phyloP scores from a whole-genome alignment of 2,113 vertebrate genomes.

The Mugil cephalus region DNA sequence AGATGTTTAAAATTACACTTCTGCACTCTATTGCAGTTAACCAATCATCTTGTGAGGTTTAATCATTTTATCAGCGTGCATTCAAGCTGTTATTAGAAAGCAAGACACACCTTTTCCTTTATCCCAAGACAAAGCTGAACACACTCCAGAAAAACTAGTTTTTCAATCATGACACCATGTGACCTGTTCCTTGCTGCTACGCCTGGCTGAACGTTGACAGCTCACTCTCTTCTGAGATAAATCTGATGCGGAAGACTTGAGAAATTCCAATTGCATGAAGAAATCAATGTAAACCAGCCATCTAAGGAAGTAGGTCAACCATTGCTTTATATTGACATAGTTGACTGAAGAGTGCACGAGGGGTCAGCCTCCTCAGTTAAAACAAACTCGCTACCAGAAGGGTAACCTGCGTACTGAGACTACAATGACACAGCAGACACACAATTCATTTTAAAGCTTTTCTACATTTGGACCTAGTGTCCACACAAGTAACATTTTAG shows the following conservation, averaged over 20 bases:
- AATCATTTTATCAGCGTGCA: neutral
- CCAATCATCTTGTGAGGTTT: neutral
- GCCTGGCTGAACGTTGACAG: conserved; percentile 10
- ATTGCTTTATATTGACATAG: conserved; percentile 19
- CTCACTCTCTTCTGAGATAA: neutral
- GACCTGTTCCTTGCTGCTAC: conserved; percentile 35
- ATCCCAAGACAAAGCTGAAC: neutral
- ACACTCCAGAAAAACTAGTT: conserved; percentile 61
- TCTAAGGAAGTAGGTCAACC: conserved; percentile 7
- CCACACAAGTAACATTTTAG: too few species aligned
- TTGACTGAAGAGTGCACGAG: conserved; percentile 1
- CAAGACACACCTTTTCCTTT: conserved; percentile 30
- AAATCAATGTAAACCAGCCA: neutral
- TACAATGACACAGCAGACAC: too few species aligned
- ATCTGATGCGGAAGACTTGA: too few species aligned
- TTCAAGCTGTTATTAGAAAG: conserved; percentile 18
- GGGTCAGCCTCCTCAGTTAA: neutral
- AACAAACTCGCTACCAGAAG: too few species aligned
- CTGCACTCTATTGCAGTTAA: too few species aligned
- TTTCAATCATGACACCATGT: conserved; percentile 28
- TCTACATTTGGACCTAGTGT: too few species aligned
- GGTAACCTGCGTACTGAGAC: too few species aligned
- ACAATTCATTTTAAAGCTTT: too few species aligned
- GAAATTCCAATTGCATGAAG: neutral
- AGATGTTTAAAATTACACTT: too few species aligned